Evolutionary conservation across 2,113 vertebrate genomes (phyloP).

Genomic region (Lethenteron camtschaticum): DNA sequence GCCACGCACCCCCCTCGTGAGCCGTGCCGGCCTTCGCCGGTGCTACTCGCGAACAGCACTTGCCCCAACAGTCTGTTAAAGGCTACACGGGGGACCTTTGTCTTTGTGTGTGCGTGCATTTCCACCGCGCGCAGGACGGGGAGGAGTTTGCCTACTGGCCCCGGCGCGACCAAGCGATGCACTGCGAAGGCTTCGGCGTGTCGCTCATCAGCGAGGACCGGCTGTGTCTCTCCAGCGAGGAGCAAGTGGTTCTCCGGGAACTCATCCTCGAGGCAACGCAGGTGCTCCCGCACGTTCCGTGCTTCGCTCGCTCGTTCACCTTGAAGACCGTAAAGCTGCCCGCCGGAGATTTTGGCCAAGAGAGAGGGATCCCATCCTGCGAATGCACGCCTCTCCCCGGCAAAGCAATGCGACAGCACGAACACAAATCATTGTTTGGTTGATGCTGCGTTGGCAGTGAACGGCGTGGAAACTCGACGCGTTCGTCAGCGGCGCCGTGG

Average conservation of each 20-base stretch:
- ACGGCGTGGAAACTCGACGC: no score
- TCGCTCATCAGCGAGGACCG: slow-evolving; percentile 49
- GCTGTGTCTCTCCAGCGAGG: slow-evolving; percentile 61
- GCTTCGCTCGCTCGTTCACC: background rate
- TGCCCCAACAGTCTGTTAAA: no score
- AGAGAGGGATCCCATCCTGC: background rate
- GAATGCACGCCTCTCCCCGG: no score
- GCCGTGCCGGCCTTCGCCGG: no score
- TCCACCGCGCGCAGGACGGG: slow-evolving; percentile 23
- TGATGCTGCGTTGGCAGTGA: no score
- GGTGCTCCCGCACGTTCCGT: slow-evolving; percentile 24
- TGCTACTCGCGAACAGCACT: no score
- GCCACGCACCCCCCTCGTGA: no score
- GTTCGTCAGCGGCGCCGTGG: no score
- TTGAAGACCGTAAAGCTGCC: background rate
- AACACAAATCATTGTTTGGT: no score
- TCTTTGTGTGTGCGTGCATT: no score
- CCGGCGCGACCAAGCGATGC: slow-evolving; percentile 49
- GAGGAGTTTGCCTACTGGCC: slow-evolving; percentile 59
- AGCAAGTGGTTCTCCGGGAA: slow-evolving; percentile 59
- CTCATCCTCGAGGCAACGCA: slow-evolving; percentile 67
- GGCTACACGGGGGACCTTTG: no score
- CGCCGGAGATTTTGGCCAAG: background rate
- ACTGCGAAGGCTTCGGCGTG: slow-evolving; percentile 53
- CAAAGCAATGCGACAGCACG: no score